Percentiles rank a stretch among this genome's conserved stretches.
Evolutionary conservation across 2,797 vertebrate species (phyloP).

Genomic region (Nasua narica): DNA sequence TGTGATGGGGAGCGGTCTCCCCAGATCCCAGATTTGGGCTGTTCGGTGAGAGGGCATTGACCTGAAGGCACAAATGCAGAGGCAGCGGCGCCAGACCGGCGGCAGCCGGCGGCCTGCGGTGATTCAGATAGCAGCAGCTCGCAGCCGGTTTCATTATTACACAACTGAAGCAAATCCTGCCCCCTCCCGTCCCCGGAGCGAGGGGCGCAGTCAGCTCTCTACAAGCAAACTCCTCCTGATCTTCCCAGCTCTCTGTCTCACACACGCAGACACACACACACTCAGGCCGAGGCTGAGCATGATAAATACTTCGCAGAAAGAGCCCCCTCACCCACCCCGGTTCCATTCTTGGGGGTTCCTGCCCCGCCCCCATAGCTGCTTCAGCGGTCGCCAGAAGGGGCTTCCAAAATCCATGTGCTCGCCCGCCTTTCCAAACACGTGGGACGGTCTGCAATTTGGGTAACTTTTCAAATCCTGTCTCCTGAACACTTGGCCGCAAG

Average conservation of each 20-base stretch:
- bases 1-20: not conserved
- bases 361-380: not conserved
- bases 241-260: not conserved
- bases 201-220: conserved; percentile 61
- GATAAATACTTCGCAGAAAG: not conserved
- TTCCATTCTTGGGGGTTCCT: not conserved
- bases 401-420: not conserved
- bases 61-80: not conserved
- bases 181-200: not conserved
- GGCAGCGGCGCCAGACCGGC: not conserved
- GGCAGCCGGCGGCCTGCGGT: not conserved
- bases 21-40: not conserved
- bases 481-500: not conserved
- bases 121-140: not conserved
- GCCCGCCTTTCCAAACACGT: not conserved
- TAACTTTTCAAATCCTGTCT: conserved; percentile 72
- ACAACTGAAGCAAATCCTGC: conserved; percentile 26
- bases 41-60: not conserved
- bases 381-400: not conserved
- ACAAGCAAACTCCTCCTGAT: not conserved
- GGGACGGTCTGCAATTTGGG: not conserved
- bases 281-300: not conserved
- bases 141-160: conserved; percentile 52
- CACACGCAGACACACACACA: not conserved
- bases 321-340: not conserved